Conservation (phyloP, 92 coral and sea anemone species). For the Parazoanthus swiftii region DNA sequence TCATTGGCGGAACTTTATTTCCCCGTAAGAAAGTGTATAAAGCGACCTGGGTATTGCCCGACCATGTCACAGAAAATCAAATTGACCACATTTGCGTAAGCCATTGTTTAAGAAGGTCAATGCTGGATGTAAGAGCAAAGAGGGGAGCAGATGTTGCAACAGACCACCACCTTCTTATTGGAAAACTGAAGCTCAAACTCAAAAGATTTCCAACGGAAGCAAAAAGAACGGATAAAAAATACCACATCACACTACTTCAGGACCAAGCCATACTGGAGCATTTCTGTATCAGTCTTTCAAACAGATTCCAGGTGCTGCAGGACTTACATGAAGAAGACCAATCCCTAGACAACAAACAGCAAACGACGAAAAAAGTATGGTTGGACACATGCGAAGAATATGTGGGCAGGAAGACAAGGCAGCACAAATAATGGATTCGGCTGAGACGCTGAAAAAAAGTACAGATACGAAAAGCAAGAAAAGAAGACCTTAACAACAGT, state of each 20-base stretch:
- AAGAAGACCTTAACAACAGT: too few relatives aligned
- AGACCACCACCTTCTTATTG: too few relatives aligned
- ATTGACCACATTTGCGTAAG: slow-evolving; percentile 13
- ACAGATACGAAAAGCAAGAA: too few relatives aligned
- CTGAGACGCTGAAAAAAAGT: too few relatives aligned
- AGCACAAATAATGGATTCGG: neutral
- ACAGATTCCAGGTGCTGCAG: slow-evolving; percentile 20
- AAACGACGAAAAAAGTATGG: neutral
- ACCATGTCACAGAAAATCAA: slow-evolving; percentile 40
- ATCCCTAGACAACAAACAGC: neutral
- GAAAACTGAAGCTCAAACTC: neutral
- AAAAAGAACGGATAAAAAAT: slow-evolving; percentile 1
- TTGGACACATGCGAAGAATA: neutral
- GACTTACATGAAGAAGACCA: slow-evolving; percentile 8
- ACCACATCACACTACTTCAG: neutral
- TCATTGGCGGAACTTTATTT: slow-evolving; percentile 23
- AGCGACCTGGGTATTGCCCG: slow-evolving; percentile 32
- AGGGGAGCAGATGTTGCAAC: neutral
- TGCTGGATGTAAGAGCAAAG: slow-evolving; percentile 23
- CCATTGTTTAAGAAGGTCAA: slow-evolving; percentile 25
- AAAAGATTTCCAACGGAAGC: neutral
- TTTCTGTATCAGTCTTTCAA: slow-evolving; percentile 10
- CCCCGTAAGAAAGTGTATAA: slow-evolving; percentile 12
- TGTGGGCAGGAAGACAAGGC: neutral
- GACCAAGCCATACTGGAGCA: neutral